Base-by-base conservation (phyloP, 2,797 vertebrate species). In the Pogonophryne albipinna region DNA sequence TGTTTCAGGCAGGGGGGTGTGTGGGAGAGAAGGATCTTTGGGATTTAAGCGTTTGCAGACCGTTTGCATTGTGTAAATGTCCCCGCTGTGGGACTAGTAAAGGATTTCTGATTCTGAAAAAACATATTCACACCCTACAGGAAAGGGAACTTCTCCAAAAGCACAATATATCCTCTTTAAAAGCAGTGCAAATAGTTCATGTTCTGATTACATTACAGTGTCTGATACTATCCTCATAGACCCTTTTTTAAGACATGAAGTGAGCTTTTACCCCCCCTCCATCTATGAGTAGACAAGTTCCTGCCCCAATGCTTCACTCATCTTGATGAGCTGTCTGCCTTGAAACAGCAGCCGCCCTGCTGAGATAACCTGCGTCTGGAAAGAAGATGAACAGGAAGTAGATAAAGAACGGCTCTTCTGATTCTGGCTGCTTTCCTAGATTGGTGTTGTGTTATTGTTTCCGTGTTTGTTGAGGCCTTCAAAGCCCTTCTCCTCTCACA, bases 301-400 rank as follows among this genome's bases (percentile, higher is more conserved):
- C 60, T 85, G 68, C 50, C 64, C 76, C 53, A n/a, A 10, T 51
- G 61, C 69, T 77, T 86, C 70, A 69, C 55, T 86, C 78, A 76
- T 78, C 14, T 57, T 84, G 87, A 87, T 75, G 80, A 80, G 76
- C 82, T 85, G 81, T 87, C 82, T 72, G 42, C 66, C 58, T 52
- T 66, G 44, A 82, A 90, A 82, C 76, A 72, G 66, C 78, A 79
- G 66, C 71, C n/a, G 20, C 38, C 66, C 68, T 11, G 15, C 68
- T 68, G 71, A 74, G 64, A 50, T 77, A 73, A 83, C 78, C 45
- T 62, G 52, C 5, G 16, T 69, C 62, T 69, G 63, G 20, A 67
- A 61, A 59, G 17, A 57, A 72, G 50, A 71, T 4, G 1, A 55
- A 65, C 42, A 27, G 49, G 17, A 66, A 70, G 58, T 13, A 55